A percentile compares a stretch with the other conserved stretches of the same genome.
phyloP scores from a whole-genome alignment of 2,888 invertebrate species.

The Hesperia comma region DNA sequence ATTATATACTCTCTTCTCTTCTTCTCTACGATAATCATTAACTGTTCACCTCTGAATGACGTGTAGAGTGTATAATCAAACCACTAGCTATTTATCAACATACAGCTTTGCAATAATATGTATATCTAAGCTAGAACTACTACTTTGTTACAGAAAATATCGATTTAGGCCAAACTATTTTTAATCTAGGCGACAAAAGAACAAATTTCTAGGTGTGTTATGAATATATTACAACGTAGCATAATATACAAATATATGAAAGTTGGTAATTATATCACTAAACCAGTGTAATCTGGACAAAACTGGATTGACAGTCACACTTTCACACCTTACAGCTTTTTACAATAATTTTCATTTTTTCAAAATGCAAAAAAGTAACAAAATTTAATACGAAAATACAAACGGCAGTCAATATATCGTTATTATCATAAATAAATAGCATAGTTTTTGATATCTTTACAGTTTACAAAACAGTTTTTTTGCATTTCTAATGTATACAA shows the following conservation, averaged over 20 bases:
- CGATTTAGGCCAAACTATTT: not conserved
- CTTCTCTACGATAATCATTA: too few species aligned
- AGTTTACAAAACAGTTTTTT: too few species aligned
- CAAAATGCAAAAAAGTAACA: constrained; percentile 1
- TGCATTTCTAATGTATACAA: too few species aligned
- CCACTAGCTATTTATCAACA: too few species aligned
- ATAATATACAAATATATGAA: not conserved
- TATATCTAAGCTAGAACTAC: too few species aligned
- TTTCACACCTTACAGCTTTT: not conserved
- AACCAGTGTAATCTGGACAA: not conserved
- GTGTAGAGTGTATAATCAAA: too few species aligned
- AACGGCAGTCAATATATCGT: constrained; percentile 1
- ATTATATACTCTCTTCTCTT: too few species aligned
- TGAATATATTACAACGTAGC: not conserved
- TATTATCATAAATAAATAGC: too few species aligned
- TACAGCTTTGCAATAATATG: too few species aligned
- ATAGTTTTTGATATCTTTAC: too few species aligned
- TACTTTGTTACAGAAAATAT: too few species aligned
- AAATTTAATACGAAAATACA: not conserved
- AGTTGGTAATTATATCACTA: not conserved
- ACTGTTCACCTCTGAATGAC: too few species aligned
- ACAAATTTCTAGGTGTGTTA: not conserved
- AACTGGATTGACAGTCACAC: not conserved
- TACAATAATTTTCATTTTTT: not conserved
- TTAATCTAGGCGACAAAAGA: not conserved